Evolutionary conservation across 2,113 vertebrate genomes (phyloP), one percentile per base, ranked within the genome.

Genomic region (Oncorhynchus keta): DNA sequence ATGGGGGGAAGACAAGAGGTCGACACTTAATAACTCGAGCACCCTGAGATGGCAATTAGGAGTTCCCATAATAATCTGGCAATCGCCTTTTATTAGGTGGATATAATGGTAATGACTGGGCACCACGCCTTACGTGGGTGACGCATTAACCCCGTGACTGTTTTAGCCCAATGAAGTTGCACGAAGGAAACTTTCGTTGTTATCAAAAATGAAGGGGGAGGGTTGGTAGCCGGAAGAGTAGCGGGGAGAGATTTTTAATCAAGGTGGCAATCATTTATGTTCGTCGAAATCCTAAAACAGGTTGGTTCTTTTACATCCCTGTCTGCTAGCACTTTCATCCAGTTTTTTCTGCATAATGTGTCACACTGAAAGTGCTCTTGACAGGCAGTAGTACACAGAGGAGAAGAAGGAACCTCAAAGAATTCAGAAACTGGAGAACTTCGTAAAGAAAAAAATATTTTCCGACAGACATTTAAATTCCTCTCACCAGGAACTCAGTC

Each of bases 21-120:
- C 7, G 62, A 66, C 79, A 68, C 81, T 83, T 88, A 81, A 86
- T 83, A 85, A 82, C 71, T 72, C 72, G 65, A 75, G 81, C 81
- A 83, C 83, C 77, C 73, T 78, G 84, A 81, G 83, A 86, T 84
- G 78, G 87, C 84, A 88, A 88, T 88, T 85, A 86, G 78, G 76
- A 74, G 74, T 76, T 86, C 80, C 81, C 76, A 75, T 84, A 84
- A 87, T 87, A 84, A 85, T 85, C 86, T 75, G 11, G 73, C 77
- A 83, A 84, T 86, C 82, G 78, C 78, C 75, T 79, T 84, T 84
- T 84, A 85, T 84, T 86, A 81, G 83, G 73, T 76, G 74, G 86
- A 84, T 45, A 22, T 24, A n/a, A 86, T 59, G 76, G 81, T 88
- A 86, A 82, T 83, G 83, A 85, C 77, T 76, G 65, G 83, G 59